Evolutionary conservation across 2,797 vertebrate species (phyloP).

Genomic region (Pangasius larnaudii): DNA sequence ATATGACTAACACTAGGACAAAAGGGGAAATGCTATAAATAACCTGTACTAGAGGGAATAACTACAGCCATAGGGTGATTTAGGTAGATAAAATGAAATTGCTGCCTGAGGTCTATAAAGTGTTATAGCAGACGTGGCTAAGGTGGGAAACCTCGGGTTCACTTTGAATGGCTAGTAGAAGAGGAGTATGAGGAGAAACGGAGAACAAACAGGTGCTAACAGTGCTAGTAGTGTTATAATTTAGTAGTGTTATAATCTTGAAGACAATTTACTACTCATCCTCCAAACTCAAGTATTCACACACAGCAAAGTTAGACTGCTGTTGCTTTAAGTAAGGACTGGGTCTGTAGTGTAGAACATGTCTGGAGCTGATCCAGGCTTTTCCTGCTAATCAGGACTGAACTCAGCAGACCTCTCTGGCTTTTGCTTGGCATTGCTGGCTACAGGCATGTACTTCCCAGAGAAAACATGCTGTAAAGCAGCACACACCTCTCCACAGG

Average conservation of each 20-base stretch:
- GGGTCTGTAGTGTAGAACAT: constrained; percentile 39
- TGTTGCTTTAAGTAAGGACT: constrained; percentile 50
- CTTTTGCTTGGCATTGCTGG: constrained; percentile 44
- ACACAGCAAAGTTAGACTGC: constrained; percentile 10
- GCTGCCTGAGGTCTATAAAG: constrained; percentile 5
- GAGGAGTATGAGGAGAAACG: not conserved
- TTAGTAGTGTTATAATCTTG: not conserved
- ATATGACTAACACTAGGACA: not conserved
- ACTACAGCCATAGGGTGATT: not conserved
- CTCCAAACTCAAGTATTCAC: not conserved
- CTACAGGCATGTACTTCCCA: constrained; percentile 59
- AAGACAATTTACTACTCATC: not conserved
- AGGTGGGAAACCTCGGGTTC: not conserved
- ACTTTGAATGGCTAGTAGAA: not conserved
- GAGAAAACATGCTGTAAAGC: constrained; percentile 58
- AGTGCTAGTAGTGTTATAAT: not conserved
- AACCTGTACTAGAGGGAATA: not conserved
- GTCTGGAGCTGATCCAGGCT: constrained; percentile 55
- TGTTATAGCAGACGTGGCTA: not conserved
- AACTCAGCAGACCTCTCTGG: constrained; percentile 40
- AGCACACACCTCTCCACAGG: constrained; percentile 50
- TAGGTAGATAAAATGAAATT: constrained; percentile 12
- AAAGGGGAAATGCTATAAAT: not conserved
- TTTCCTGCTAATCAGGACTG: constrained; percentile 60
- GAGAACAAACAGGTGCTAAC: not conserved